phyloP scores from a whole-genome alignment of 2,888 invertebrate genomes.

The Anthophora plumipes region DNA sequence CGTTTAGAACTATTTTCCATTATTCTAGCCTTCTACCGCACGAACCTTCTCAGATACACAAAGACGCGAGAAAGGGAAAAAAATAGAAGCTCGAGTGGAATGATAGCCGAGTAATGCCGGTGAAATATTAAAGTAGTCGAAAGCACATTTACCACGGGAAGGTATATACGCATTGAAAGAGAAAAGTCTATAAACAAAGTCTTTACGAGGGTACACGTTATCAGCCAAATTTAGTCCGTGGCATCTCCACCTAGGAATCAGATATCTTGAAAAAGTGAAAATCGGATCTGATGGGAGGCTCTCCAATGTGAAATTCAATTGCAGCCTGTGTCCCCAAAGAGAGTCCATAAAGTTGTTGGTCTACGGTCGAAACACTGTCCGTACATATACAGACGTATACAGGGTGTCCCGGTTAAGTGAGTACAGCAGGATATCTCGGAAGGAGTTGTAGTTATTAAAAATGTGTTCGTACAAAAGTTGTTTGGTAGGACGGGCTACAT shows the following conservation, averaged over 20 bases:
- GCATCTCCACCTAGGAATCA: conserved; percentile 3
- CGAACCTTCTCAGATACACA: background rate
- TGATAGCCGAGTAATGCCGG: conserved; percentile 1
- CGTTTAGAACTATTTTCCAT: background rate
- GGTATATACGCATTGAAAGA: background rate
- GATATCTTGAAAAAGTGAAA: conserved; percentile 28
- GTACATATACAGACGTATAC: too few species aligned
- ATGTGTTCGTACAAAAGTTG: too few species aligned
- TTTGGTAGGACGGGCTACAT: too few species aligned
- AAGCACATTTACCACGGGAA: background rate
- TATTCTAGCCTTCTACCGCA: background rate
- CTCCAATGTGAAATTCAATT: conserved; percentile 40
- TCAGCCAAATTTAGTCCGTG: conserved; percentile 14
- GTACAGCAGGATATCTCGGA: too few species aligned
- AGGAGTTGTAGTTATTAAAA: too few species aligned
- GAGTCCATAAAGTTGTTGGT: conserved; percentile 39
- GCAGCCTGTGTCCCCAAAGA: conserved; percentile 15
- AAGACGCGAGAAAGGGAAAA: background rate
- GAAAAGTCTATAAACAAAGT: conserved; percentile 23
- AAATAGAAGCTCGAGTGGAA: background rate
- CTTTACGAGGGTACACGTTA: conserved; percentile 9
- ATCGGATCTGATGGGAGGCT: conserved; percentile 23
- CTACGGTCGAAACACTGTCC: conserved; percentile 6
- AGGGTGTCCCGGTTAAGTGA: too few species aligned
- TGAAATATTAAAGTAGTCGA: conserved; percentile 31